Evolutionary conservation across 1,140 invertebrate species (phyloP).

Genomic region (Sinonovacula constricta): DNA sequence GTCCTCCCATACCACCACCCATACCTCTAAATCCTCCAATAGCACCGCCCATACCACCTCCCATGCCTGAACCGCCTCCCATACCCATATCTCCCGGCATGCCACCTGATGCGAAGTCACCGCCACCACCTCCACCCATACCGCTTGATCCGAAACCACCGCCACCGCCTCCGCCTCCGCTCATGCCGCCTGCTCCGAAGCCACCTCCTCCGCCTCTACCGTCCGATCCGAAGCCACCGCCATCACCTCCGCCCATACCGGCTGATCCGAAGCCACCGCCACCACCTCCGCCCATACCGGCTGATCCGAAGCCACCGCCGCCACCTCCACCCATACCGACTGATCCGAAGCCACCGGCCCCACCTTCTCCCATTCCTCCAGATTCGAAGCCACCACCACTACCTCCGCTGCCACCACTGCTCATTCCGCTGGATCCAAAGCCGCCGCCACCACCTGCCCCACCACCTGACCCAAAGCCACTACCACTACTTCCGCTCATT

Average conservation of each 20-base stretch:
- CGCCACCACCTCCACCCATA: background rate
- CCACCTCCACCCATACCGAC: no score
- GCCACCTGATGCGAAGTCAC: background rate
- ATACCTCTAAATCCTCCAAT: background rate
- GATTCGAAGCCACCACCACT: background rate
- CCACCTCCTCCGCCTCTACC: no score
- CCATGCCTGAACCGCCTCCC: no score
- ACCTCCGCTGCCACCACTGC: background rate
- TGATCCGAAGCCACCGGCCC: background rate
- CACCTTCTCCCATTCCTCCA: no score
- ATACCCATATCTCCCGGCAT: background rate
- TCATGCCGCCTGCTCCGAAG: no score
- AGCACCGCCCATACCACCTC: no score
- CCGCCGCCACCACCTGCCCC: background rate
- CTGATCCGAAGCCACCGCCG: background rate
- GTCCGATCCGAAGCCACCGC: no score
- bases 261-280: background rate
- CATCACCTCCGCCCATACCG: no score
- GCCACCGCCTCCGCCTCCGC: background rate
- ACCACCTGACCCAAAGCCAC: constrained; percentile 12
- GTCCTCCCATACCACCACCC: background rate
- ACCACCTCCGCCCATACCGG: background rate
- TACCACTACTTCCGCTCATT: constrained; percentile 2
- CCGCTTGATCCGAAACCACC: background rate
- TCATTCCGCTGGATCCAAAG: background rate